phyloP scores from a whole-genome alignment of 2,113 vertebrate genomes.

The Myxocyprinus asiaticus region DNA sequence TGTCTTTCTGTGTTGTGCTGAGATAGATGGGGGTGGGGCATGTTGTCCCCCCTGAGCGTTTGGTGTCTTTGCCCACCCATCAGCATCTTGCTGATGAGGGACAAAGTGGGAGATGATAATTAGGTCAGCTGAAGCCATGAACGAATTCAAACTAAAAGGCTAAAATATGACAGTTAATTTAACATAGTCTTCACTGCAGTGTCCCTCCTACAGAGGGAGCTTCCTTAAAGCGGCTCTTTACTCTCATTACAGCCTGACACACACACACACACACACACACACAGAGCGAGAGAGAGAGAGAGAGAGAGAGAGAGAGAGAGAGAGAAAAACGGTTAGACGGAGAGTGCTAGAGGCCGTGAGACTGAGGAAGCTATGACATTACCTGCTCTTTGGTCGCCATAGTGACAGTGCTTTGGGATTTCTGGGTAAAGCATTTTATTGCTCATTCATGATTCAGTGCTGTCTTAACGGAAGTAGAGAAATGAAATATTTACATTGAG shows the following conservation, averaged over 20 bases:
- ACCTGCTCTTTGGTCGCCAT: conserved; percentile 36
- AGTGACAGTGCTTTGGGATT: conserved; percentile 10
- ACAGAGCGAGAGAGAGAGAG: too few relatives aligned
- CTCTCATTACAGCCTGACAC: neutral
- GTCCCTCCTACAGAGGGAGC: conserved; percentile 65
- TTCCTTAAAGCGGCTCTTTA: conserved; percentile 18
- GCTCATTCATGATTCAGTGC: conserved; percentile 36
- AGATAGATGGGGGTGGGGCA: conserved; percentile 21
- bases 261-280: neutral
- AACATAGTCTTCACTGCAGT: conserved; percentile 68
- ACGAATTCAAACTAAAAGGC: conserved; percentile 36
- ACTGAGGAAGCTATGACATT: conserved; percentile 3
- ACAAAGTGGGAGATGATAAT: conserved; percentile 79
- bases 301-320: neutral
- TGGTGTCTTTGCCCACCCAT: conserved; percentile 77
- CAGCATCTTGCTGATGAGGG: conserved; percentile 80
- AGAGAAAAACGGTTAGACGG: neutral
- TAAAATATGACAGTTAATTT: conserved; percentile 73
- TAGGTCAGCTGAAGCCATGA: conserved; percentile 68
- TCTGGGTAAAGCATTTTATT: conserved; percentile 28
- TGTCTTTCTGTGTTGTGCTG: conserved; percentile 59
- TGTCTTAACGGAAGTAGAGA: conserved; percentile 13
- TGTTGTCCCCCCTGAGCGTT: conserved; percentile 72
- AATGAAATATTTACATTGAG: conserved; percentile 39
- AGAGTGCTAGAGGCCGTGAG: neutral